Conservation (phyloP, 2,113 vertebrate species). For the Sylvia atricapilla region DNA sequence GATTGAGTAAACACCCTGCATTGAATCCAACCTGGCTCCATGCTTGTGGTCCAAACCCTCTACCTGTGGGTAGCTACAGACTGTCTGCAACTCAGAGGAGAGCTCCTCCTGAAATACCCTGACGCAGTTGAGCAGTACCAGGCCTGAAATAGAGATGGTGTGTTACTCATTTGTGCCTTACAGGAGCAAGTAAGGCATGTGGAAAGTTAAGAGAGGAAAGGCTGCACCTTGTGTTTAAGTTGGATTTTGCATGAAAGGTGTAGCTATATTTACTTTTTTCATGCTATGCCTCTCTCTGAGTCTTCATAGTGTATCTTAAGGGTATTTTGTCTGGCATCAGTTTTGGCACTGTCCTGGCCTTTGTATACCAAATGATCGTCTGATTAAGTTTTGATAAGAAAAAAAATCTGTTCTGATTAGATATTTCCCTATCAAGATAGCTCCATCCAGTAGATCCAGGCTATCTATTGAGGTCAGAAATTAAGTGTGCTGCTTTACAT, state of each 20-base stretch:
- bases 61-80: neutral
- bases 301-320: neutral
- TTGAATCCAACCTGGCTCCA: fast-evolving
- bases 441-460: neutral
- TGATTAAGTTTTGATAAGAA: neutral
- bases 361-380: neutral
- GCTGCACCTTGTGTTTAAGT: neutral
- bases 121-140: fast-evolving
- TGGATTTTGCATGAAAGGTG: neutral
- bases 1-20: neutral
- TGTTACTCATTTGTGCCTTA: neutral
- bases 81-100: neutral
- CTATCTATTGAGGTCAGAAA: neutral
- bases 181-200: neutral
- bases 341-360: neutral
- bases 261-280: neutral
- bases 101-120: neutral
- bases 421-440: neutral
- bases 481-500: neutral
- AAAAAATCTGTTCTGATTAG: neutral
- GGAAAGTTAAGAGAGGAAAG: neutral
- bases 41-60: neutral
- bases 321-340: neutral
- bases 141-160: neutral
- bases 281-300: neutral